A percentile compares a stretch with the other conserved stretches of the same genome.
phyloP scores from a whole-genome alignment of 2,113 vertebrate species.

The Phrynosoma blainvillii region DNA sequence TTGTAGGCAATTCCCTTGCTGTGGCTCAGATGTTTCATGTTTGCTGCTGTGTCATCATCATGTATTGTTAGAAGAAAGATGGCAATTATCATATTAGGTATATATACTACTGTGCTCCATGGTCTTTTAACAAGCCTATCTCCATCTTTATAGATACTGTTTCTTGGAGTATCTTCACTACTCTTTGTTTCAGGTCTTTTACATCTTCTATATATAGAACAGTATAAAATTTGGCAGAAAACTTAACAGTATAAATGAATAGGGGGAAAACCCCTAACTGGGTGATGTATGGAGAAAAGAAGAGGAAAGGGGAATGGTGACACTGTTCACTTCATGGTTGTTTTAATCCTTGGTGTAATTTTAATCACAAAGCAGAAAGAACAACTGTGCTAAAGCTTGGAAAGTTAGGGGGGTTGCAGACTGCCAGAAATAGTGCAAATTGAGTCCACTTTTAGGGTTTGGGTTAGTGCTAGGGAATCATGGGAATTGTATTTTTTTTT shows the following conservation, averaged over 20 bases:
- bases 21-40: not conserved
- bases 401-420: too few species aligned
- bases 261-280: too few species aligned
- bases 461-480: too few species aligned
- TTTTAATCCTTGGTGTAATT: not conserved
- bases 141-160: not conserved
- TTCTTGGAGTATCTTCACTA: not conserved
- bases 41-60: not conserved
- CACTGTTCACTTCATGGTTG: not conserved
- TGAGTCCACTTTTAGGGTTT: too few species aligned
- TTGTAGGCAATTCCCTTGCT: not conserved
- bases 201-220: not conserved
- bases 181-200: not conserved
- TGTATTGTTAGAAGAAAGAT: not conserved
- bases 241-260: not conserved
- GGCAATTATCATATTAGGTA: not conserved
- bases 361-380: not conserved
- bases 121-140: not conserved
- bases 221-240: not conserved
- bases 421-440: too few species aligned
- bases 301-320: not conserved
- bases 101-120: not conserved
- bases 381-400: not conserved
- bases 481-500: too few species aligned
- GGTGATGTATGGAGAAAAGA: not conserved